Conservation (phyloP, 2,888 invertebrate species). For the Biston betularia region DNA sequence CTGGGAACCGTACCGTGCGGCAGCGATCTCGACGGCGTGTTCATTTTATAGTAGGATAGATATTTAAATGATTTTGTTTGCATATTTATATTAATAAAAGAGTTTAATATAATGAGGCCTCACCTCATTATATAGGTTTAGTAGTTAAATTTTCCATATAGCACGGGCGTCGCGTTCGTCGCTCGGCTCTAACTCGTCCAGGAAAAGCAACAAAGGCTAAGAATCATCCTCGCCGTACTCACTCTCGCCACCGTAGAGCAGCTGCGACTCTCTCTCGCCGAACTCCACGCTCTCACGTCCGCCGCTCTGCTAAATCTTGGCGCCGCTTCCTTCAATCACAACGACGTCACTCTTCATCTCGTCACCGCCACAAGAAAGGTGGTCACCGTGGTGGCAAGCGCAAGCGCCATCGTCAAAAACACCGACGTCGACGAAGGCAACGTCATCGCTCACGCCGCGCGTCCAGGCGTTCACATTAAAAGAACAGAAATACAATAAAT, state of each 20-base stretch:
- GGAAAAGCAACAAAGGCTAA: neutral
- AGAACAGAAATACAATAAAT: too few species aligned
- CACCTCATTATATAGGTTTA: conserved; percentile 6
- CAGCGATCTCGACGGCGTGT: too few species aligned
- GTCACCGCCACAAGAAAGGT: neutral
- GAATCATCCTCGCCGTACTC: neutral
- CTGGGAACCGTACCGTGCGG: too few species aligned
- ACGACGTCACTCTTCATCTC: neutral
- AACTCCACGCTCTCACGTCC: neutral
- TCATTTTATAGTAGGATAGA: too few species aligned
- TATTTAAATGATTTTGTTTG: too few species aligned
- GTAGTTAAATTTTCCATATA: conserved; percentile 15
- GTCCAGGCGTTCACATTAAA: too few species aligned
- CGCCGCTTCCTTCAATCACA: neutral
- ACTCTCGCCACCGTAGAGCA: neutral
- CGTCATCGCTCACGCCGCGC: neutral
- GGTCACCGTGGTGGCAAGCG: neutral
- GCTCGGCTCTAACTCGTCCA: neutral
- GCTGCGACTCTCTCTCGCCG: neutral
- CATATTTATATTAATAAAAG: too few species aligned
- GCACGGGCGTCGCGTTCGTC: conserved; percentile 12
- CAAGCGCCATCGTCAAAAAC: neutral
- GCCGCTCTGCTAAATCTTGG: neutral
- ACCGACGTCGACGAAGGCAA: neutral
- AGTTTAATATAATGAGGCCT: neutral